Conservation (phyloP, 1,140 invertebrate species). For the Akabosia matsudoensis region DNA sequence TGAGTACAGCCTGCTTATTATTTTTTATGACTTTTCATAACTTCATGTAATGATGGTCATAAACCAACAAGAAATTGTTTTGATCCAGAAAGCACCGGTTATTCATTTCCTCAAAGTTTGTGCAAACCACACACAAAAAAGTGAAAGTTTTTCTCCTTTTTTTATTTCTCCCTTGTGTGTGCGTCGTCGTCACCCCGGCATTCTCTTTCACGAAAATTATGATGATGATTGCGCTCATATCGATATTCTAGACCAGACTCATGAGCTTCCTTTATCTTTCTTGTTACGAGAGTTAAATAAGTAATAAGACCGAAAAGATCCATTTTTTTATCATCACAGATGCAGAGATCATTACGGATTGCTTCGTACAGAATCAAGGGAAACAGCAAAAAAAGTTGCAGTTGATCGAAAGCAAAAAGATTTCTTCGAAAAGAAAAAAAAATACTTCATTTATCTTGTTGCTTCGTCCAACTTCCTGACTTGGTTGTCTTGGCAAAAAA, state of each 20-base stretch:
- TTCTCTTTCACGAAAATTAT: neutral
- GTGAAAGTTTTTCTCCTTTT: neutral
- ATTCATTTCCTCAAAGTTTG: too few relatives aligned
- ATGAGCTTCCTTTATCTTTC: too few relatives aligned
- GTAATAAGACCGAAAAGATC: too few relatives aligned
- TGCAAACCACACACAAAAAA: neutral
- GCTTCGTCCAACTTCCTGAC: neutral
- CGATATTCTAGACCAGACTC: neutral
- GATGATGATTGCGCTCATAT: neutral
- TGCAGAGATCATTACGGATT: constrained; percentile 17
- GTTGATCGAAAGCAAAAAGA: neutral
- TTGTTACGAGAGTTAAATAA: too few relatives aligned
- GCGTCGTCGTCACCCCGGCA: neutral
- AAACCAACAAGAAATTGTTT: too few relatives aligned
- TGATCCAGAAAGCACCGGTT: too few relatives aligned
- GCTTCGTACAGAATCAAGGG: neutral
- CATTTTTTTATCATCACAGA: neutral
- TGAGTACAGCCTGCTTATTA: too few relatives aligned
- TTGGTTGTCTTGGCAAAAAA: too few relatives aligned
- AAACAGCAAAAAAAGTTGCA: neutral
- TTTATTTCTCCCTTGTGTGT: neutral
- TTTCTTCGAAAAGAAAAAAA: neutral
- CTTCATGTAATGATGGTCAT: too few relatives aligned
- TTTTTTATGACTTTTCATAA: too few relatives aligned
- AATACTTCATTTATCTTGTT: constrained; percentile 16